Percentiles rank a stretch among this genome's conserved stretches.
Conservation (phyloP, 2,113 vertebrate species). For the Eulemur macaco region DNA sequence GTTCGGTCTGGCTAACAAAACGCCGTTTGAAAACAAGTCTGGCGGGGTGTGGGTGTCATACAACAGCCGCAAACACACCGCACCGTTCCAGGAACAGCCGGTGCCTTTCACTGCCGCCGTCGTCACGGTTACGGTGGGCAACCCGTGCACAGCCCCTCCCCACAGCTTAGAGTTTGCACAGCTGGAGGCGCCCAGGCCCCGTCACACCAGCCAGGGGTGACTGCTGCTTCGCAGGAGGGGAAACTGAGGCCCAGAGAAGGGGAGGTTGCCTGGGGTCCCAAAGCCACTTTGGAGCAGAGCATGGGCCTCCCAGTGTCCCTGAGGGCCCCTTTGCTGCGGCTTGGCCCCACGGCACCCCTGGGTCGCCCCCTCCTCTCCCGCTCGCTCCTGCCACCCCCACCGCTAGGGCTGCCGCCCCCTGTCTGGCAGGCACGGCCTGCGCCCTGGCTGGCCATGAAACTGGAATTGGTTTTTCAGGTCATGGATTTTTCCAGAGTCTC, state of each 20-base stretch:
- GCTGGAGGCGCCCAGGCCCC: neutral
- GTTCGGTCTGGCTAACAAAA: neutral
- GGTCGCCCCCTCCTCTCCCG: fast-evolving
- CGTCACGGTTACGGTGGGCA: neutral
- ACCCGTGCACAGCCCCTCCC: fast-evolving
- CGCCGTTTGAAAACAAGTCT: neutral
- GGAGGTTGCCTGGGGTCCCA: neutral
- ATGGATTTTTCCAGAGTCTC: neutral
- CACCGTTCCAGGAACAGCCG: neutral
- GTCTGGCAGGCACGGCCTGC: neutral
- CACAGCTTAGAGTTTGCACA: neutral
- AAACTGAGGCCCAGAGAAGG: constrained; percentile 30
- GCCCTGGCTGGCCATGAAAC: neutral
- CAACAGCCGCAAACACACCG: neutral
- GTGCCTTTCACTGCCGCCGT: neutral
- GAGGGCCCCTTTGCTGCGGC: fast-evolving
- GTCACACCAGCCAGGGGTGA: too few relatives aligned
- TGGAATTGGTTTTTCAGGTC: constrained; percentile 1
- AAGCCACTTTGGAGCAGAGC: neutral
- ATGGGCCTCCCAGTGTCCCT: fast-evolving
- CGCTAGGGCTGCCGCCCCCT: neutral
- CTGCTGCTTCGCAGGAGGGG: neutral
- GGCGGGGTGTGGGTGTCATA: neutral
- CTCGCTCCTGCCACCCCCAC: neutral
- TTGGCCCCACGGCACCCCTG: fast-evolving